Base-by-base conservation (phyloP, 2,888 invertebrate species). In the Epinotia demarniana region DNA sequence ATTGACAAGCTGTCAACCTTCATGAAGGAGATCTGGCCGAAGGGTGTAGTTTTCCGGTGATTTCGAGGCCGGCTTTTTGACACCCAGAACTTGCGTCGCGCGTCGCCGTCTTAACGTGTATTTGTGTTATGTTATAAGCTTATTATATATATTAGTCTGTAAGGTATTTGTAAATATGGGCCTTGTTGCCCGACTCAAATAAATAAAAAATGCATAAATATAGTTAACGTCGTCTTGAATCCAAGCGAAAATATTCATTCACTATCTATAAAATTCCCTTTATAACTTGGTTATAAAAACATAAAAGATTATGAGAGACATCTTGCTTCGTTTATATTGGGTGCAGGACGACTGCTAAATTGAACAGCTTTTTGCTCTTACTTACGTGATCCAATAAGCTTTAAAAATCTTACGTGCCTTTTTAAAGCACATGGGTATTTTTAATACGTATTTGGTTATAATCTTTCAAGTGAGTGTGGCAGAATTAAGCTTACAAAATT, bases 381-480 rank as follows among this genome's bases (percentile, higher is more conserved):
- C 23, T 49, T 69, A 63, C 69, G 73, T 74, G 57, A 74, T 74
- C 63, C 69, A 74, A 74, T 74, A 74, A 63, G 69, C 27, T 33
- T 33, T 33, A 33, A 33, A 33, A 33, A n/a, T n/a, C n/a, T n/a
- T n/a, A n/a, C n/a, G n/a, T n/a, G n/a, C 4, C 4, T 62, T 63
- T 19, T 6, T 43, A 63, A 63, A 46, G 13, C 63, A 19, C 19
- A 63, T 23, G 18, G 33, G 12, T 13, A 12, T 13, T 19, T 2
- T 19, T 13, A 19, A 46, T 8, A 12, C 23, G 12, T 19, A 63
- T 19, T 19, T 16, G 8, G 49, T 64, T 63, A 18, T 16, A n/a
- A 49, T 64, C 49, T 49, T 49, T 64, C n/a, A 49, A 23, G 19
- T 16, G 3, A 27, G 23, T 13, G 19, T 13, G 23, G 49, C 16